These are phyloP conservation scores for western clawed frog (Xenopus tropicalis) DNA, from an alignment of 2,113 vertebrate species.

Conservation along the genomic window UCB_Xtro_10.0 CM004447.2:28088501-28089000, in stretches of 20 bases:
- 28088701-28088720: slow-evolving; percentile 22
- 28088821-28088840: not conserved
- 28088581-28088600: slow-evolving; percentile 16
- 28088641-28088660: not conserved
- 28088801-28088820: not conserved
- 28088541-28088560: slow-evolving; percentile 32
- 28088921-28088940: not conserved
- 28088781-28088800: not conserved
- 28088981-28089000: no score
- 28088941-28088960: no score
- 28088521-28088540: slow-evolving; percentile 22
- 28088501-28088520: slow-evolving; percentile 20
- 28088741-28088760: slow-evolving; percentile 27
- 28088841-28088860: not conserved
- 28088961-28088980: no score
- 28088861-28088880: not conserved
- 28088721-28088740: not conserved
- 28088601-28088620: slow-evolving; percentile 20
- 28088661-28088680: slow-evolving; percentile 16
- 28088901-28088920: not conserved
- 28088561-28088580: slow-evolving; percentile 3
- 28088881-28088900: not conserved
- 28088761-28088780: not conserved
- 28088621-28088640: slow-evolving; percentile 10
- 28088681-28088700: slow-evolving; percentile 40